A percentile compares a stretch with the other conserved stretches of the same genome.
phyloP scores from a whole-genome alignment of 1,140 invertebrate genomes.

The Popillia japonica region DNA sequence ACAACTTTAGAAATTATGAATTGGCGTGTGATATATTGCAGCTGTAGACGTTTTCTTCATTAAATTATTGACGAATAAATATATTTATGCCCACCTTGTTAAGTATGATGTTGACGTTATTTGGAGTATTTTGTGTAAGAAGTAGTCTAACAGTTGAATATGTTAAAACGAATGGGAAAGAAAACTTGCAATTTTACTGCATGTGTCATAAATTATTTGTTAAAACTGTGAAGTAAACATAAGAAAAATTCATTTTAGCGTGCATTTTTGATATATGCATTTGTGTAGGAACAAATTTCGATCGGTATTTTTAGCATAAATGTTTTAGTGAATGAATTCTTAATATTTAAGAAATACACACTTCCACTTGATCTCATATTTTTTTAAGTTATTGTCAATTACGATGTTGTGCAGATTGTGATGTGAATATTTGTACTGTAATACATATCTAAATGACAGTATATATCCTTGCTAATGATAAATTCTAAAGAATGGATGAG shows the following conservation, averaged over 20 bases:
- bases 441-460: not conserved
- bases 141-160: not conserved
- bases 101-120: not conserved
- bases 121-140: not conserved
- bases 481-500: not conserved
- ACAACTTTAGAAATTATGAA: not conserved
- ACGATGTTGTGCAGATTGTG: not conserved
- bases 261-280: too few relatives aligned
- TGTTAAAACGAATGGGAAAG: not conserved
- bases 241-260: not conserved
- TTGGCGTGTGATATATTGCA: slow-evolving; percentile 3
- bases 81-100: not conserved
- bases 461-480: not conserved
- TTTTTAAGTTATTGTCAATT: not conserved
- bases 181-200: not conserved
- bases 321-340: not conserved
- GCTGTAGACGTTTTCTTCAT: not conserved
- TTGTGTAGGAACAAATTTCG: too few relatives aligned
- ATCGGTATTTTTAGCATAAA: not conserved
- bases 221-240: not conserved
- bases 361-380: slow-evolving; percentile 6
- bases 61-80: not conserved
- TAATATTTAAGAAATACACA: slow-evolving; percentile 1
- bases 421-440: not conserved
- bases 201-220: too few relatives aligned